Base-by-base conservation (phyloP, 2,797 vertebrate species). In the Phoxinus dragarum region DNA sequence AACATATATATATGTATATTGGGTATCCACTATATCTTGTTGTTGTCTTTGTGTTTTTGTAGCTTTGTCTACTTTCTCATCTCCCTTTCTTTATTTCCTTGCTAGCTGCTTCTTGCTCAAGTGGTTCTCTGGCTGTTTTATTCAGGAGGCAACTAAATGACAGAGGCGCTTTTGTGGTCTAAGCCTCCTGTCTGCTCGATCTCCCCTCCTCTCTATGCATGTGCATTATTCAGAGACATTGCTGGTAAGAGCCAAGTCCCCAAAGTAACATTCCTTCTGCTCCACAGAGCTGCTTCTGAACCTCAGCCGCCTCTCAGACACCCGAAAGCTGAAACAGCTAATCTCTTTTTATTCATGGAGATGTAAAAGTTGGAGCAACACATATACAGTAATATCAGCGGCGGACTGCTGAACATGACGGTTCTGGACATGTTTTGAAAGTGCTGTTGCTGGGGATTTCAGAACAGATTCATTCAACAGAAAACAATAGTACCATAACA, bases 131-230 rank as follows among this genome's bases (percentile, higher is more conserved):
- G 14, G 61, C 68, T 91, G 87, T 91, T 94, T 94, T 93, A 94
- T 94, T 94, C 92, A 94, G 86, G 76, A 82, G 86, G 89, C 91
- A 91, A 87, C 87, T 90, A 90, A 64, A 91, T 90, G 90, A 90
- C 84, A 88, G 90, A 85, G 80, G 81, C 77, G 75, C 87, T 89
- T 86, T 87, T 89, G 90, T 88, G 89, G 89, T 91, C 89, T 82
- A 80, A 74, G 72, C 92, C 74, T 77, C 73, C 68, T 21, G 54
- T 44, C 68, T 80, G 34, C 38, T 86, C 52, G 78, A 16, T 54
- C 44, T 56, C n/a, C 44, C 72, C 59, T 87, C 56, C 71, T 81
- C 61, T 78, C 79, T 54, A n/a, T 31, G 38, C 56, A 44, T 86
- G 79, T 89, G 84, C 81, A 90, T 90, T 89, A 90, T 90, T 91